phyloP scores from a whole-genome alignment of 2,888 invertebrate genomes.

The Hecatera dysodea region DNA sequence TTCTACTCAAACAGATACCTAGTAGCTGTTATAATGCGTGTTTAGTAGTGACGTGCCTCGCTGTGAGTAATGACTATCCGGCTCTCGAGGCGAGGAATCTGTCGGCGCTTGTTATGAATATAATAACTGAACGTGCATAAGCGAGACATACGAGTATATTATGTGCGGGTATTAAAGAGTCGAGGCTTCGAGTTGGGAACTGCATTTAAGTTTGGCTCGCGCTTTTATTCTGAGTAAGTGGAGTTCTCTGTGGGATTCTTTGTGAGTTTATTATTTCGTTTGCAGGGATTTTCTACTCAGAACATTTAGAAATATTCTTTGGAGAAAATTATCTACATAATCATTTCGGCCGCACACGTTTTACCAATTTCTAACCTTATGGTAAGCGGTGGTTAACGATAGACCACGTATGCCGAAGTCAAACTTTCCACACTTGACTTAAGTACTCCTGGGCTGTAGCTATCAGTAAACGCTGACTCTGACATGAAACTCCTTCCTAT shows the following conservation, averaged over 20 bases:
- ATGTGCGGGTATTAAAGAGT: constrained; percentile 40
- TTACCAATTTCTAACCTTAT: too few species aligned
- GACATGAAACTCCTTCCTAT: too few species aligned
- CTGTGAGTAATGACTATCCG: constrained; percentile 55
- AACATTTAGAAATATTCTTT: neutral
- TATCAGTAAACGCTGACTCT: too few species aligned
- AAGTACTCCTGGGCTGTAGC: too few species aligned
- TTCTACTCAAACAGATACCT: constrained; percentile 65
- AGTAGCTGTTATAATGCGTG: constrained; percentile 63
- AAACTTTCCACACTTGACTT: too few species aligned
- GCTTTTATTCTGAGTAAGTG: constrained; percentile 24
- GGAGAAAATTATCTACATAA: neutral
- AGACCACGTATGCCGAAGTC: too few species aligned
- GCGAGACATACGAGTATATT: constrained; percentile 40
- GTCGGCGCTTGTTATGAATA: constrained; percentile 59
- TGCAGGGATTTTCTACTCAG: neutral
- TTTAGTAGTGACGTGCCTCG: constrained; percentile 56
- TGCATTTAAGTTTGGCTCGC: constrained; percentile 45
- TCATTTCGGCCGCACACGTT: too few species aligned
- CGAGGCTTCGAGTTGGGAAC: constrained; percentile 25
- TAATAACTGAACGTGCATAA: constrained; percentile 52
- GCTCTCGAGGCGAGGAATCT: constrained; percentile 42
- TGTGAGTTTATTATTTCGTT: neutral
- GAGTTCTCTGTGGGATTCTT: neutral
- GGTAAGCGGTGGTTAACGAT: too few species aligned